Conservation (phyloP, 2,797 vertebrate genomes). For the Lagorchestes hirsutus region DNA sequence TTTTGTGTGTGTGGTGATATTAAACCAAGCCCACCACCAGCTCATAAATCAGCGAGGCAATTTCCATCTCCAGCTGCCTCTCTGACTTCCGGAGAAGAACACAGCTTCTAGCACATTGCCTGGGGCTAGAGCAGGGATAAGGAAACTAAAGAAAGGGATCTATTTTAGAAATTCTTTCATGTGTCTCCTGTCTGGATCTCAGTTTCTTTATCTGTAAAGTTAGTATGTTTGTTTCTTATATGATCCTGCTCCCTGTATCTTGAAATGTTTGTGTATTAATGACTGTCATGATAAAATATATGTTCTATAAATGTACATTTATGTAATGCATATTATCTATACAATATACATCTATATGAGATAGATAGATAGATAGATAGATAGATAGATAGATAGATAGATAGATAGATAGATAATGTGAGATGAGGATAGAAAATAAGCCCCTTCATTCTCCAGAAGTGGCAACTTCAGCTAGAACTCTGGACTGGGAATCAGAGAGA, state of each 20-base stretch:
- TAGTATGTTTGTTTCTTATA: neutral
- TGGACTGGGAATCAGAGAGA: neutral
- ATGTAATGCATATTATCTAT: neutral
- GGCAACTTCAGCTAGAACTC: neutral
- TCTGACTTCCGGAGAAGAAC: constrained; percentile 37
- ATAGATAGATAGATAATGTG: neutral
- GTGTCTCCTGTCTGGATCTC: neutral
- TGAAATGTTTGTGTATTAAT: neutral
- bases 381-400: neutral
- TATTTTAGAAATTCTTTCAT: neutral
- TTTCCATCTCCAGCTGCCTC: constrained; percentile 55
- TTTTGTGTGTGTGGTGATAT: constrained; percentile 71
- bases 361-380: neutral
- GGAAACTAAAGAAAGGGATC: neutral
- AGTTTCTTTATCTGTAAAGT: neutral
- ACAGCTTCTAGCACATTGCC: neutral
- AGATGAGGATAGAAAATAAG: neutral
- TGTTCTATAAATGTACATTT: neutral
- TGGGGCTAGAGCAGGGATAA: constrained; percentile 24
- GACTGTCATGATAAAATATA: neutral
- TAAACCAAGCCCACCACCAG: constrained; percentile 80
- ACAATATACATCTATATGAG: neutral
- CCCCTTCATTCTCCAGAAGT: neutral
- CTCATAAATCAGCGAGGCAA: constrained; percentile 73
- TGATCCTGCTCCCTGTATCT: neutral